Evolutionary conservation across 2,113 vertebrate genomes (phyloP).

Genomic region (Cercocebus atys): DNA sequence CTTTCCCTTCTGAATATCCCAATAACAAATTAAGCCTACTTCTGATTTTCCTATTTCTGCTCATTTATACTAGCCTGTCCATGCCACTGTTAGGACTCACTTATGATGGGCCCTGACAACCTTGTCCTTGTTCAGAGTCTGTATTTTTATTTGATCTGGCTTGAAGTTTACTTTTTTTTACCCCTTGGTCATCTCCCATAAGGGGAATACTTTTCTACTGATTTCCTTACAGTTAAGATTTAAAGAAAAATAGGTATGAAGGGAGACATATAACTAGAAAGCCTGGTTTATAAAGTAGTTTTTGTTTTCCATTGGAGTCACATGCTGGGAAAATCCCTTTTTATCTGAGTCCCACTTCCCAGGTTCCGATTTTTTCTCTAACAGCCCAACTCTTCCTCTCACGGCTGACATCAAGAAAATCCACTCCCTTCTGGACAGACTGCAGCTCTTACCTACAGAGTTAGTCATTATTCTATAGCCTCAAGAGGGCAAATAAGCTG

Average conservation of each 20-base stretch:
- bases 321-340: not conserved
- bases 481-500: not conserved
- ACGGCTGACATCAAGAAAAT: not conserved
- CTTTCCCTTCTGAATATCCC: not conserved
- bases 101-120: not conserved
- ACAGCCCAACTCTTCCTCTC: not conserved
- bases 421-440: not conserved
- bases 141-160: not conserved
- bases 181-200: not conserved
- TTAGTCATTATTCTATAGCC: not conserved
- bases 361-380: conserved; percentile 1
- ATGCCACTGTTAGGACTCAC: not conserved
- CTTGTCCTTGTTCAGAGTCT: not conserved
- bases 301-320: not conserved
- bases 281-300: not conserved
- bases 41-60: not conserved
- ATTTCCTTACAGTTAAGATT: not conserved
- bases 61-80: not conserved
- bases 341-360: not conserved
- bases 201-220: not conserved
- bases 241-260: not conserved
- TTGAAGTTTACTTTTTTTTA: conserved; percentile 31
- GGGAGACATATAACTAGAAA: conserved; percentile 11
- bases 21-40: not conserved
- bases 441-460: not conserved